Percentiles rank a stretch among this genome's conserved stretches.
These are phyloP conservation scores for Neogobius melanostomus DNA, from an alignment of 2,113 vertebrate species.

Conservation along the genomic window DNA sequence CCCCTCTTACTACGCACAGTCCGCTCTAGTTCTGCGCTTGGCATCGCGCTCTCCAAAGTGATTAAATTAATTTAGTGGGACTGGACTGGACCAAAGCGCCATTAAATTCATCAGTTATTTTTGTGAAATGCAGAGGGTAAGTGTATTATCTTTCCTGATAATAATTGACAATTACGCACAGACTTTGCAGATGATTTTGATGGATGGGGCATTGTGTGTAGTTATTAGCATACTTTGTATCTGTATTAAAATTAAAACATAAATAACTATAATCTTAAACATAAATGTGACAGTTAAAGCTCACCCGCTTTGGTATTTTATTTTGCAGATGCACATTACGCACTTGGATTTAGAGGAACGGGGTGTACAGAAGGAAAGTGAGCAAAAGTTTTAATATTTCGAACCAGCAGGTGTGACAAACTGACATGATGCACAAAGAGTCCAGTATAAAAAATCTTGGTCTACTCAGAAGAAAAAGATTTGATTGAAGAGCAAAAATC, in stretches of 20 bases:
- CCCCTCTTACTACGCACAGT: slow-evolving; percentile 28
- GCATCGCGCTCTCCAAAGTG: slow-evolving; percentile 36
- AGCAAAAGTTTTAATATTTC: slow-evolving; percentile 29
- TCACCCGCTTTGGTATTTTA: slow-evolving; percentile 14
- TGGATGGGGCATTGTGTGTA: too few species aligned
- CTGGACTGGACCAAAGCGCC: slow-evolving; percentile 12
- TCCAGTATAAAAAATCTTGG: slow-evolving; percentile 39
- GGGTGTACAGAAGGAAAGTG: slow-evolving; percentile 16
- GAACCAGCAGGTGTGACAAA: slow-evolving; percentile 36
- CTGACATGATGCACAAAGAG: slow-evolving; percentile 41
- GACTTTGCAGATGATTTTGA: not conserved
- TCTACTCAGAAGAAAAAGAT: slow-evolving; percentile 24
- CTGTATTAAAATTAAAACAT: too few species aligned
- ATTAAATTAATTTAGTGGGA: slow-evolving; percentile 32
- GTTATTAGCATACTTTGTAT: too few species aligned
- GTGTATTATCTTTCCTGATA: slow-evolving; percentile 17
- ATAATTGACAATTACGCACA: not conserved
- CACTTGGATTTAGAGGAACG: slow-evolving; percentile 30
- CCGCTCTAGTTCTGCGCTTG: slow-evolving; percentile 37
- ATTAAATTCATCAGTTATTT: not conserved
- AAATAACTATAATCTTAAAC: not conserved
- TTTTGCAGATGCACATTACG: slow-evolving; percentile 35
- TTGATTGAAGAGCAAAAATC: slow-evolving; percentile 8
- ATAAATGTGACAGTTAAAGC: not conserved
- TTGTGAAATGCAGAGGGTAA: slow-evolving; percentile 51